Evolutionary conservation across 2,797 vertebrate genomes (phyloP), one percentile per base, ranked within the genome.

Genomic region (Momotus momota): DNA sequence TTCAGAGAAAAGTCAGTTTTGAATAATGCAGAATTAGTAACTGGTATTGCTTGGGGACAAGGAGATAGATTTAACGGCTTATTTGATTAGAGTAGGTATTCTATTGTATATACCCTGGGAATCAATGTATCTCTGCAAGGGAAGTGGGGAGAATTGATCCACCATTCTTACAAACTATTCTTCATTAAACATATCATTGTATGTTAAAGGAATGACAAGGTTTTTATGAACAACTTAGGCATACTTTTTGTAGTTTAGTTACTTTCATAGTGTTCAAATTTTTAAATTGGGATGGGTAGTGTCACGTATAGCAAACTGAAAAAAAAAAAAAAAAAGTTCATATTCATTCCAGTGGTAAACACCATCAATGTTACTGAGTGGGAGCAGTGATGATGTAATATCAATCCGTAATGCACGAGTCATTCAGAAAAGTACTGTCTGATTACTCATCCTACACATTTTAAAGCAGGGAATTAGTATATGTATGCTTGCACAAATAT

Each of bases 61-160:
- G 16, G 29, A 87, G 49, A 45, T 46, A 67, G 48, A 77, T 90
- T 88, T 83, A 94, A 94, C 81, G 48, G 45, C 22, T 83, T 90
- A 38, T 96, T 94, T 91, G 35, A 90, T 94, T 91, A 73, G 51
- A 95, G n/a, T 40, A 81, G 58, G 11, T 73, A 73, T 88, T 92
- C 29, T 77, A 31, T 82, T 79, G 23, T 35, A 21, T 46, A 43
- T 55, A 88, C 31, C 8, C 17, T 8, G 5, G 35, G 60, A 90
- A 90, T 85, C 19, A 52, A 66, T 89, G 48, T 22, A 2, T 67
- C 2, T 1, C 31, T 78, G 27, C 20, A 83, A 80, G 25, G 23
- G 64, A 82, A 85, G 75, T 41, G 35, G 29, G 27, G 52, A 82
- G 45, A 85, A 77, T 52, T 57, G 17, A 74, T 90, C 10, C 60